A percentile compares a stretch with the other conserved stretches of the same genome.
Evolutionary conservation across 64 coral and sea anemone genomes (phyloP).

Genomic region (Montipora cactus): DNA sequence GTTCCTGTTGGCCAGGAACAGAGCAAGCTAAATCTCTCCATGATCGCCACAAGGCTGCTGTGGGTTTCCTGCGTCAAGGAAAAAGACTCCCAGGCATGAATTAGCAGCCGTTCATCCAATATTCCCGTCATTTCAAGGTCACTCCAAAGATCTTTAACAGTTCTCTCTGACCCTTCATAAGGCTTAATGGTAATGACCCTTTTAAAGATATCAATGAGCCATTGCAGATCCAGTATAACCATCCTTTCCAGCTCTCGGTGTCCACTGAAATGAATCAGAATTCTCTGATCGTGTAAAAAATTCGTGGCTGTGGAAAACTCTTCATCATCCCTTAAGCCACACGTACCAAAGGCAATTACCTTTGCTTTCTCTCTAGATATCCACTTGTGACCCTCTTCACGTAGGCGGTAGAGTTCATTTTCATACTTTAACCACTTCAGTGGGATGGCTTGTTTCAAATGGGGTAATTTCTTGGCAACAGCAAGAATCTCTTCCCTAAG

Average conservation of each 20-base stretch:
- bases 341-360: neutral
- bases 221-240: conserved; percentile 19
- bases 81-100: neutral
- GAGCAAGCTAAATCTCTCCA: conserved; percentile 10
- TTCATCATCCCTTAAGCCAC: neutral
- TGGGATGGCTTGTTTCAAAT: neutral
- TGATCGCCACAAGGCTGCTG: neutral
- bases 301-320: neutral
- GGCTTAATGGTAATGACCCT: neutral
- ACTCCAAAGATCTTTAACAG: neutral
- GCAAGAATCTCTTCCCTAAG: neutral
- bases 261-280: conserved; percentile 1
- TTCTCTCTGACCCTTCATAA: neutral
- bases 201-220: conserved; percentile 29
- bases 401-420: neutral
- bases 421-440: conserved; percentile 26
- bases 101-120: neutral
- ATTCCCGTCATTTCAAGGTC: neutral
- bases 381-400: neutral
- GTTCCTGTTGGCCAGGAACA: neutral
- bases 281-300: neutral
- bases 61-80: neutral
- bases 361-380: neutral
- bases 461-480: neutral
- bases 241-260: neutral